Evolutionary conservation across 2,797 vertebrate genomes (phyloP).

Genomic region (Girardinus metallicus): DNA sequence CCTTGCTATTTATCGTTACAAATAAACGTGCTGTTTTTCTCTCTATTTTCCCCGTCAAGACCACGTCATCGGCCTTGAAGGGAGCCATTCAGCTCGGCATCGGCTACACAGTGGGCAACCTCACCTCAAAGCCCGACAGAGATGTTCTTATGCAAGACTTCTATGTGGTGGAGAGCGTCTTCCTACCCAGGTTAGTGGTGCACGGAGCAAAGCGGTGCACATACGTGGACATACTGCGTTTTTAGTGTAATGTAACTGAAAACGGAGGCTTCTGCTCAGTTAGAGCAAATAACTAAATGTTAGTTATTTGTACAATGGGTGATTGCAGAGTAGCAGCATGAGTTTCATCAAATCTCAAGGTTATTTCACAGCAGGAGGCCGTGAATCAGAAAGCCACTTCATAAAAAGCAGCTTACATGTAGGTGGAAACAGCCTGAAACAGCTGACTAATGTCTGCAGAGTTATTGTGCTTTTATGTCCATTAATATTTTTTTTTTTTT

Average conservation of each 20-base stretch:
- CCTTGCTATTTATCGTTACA: constrained; percentile 3
- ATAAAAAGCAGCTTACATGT: constrained; percentile 41
- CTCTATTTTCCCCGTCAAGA: constrained; percentile 77
- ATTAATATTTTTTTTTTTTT: constrained; percentile 24
- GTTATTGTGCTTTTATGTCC: constrained; percentile 9
- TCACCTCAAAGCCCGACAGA: constrained; percentile 96
- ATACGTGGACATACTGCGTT: not conserved
- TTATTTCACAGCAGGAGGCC: constrained; percentile 27
- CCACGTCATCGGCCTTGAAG: constrained; percentile 95
- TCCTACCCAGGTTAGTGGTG: constrained; percentile 91
- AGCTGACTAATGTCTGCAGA: constrained; percentile 21
- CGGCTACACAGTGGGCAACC: constrained; percentile 96
- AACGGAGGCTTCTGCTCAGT: too few species aligned
- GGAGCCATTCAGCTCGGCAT: constrained; percentile 97
- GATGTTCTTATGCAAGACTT: constrained; percentile 99
- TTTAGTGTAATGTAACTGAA: not conserved
- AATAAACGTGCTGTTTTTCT: constrained; percentile 46
- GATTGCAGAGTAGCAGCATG: constrained; percentile 13
- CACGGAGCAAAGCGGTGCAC: not conserved
- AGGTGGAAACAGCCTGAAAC: constrained; percentile 36
- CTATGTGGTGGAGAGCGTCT: constrained; percentile 98
- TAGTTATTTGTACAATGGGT: constrained; percentile 5
- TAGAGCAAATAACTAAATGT: too few species aligned
- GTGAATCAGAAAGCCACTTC: constrained; percentile 36
- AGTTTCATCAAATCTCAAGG: constrained; percentile 29